Conservation (phyloP, 2,797 vertebrate species). For the Sphenopsis melanotis region DNA sequence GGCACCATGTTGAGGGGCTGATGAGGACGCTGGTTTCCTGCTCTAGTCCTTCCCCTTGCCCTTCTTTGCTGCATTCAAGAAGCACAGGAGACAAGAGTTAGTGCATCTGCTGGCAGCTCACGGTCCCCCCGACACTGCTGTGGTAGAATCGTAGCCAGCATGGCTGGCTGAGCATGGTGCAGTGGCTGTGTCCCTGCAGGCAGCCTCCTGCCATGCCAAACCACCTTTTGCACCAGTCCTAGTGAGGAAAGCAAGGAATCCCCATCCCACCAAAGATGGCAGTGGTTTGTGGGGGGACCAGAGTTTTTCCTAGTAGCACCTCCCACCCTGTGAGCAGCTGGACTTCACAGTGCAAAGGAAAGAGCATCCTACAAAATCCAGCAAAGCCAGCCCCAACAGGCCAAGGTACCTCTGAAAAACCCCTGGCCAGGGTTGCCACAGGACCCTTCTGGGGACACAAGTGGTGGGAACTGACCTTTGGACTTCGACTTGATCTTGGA, state of each 20-base stretch:
- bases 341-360: not conserved
- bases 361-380: not conserved
- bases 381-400: not conserved
- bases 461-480: slow-evolving; percentile 81
- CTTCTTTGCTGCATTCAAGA: slow-evolving; percentile 80
- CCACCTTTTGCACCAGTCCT: not conserved
- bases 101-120: not conserved
- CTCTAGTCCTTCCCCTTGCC: slow-evolving; percentile 84
- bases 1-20: not conserved
- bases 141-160: not conserved
- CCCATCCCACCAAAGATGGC: not conserved
- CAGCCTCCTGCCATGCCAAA: not conserved
- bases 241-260: not conserved
- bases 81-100: slow-evolving; percentile 23
- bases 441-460: not conserved
- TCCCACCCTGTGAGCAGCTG: not conserved
- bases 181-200: not conserved
- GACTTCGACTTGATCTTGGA: slow-evolving; percentile 83
- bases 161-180: accelerated
- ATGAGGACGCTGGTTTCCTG: not conserved
- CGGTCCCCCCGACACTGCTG: not conserved
- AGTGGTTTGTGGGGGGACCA: not conserved
- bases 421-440: not conserved
- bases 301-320: not conserved
- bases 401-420: not conserved